phyloP scores from a whole-genome alignment of 92 coral and sea anemone genomes.

The Muricea muricata region DNA sequence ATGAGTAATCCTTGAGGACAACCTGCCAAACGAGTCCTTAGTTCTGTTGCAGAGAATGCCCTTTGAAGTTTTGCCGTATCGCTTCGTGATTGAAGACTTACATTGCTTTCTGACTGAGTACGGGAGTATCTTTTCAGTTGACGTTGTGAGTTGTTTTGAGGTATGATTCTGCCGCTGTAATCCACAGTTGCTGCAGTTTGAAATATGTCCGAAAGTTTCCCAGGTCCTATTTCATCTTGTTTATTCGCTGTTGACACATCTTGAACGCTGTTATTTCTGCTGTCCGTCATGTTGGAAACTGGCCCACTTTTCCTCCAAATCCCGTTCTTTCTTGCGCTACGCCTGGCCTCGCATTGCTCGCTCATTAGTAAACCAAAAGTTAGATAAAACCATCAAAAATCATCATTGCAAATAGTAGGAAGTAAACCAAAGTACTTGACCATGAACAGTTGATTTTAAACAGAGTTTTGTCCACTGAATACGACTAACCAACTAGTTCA shows the following conservation, averaged over 20 bases:
- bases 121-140: neutral
- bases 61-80: neutral
- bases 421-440: neutral
- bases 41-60: neutral
- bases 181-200: neutral
- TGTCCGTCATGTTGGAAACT: neutral
- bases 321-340: neutral
- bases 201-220: neutral
- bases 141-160: neutral
- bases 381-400: neutral
- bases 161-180: neutral
- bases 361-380: neutral
- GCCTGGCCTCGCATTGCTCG: neutral
- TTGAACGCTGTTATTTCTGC: neutral
- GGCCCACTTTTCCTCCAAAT: neutral
- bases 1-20: constrained; percentile 42
- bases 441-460: neutral
- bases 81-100: neutral
- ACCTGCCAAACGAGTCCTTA: constrained; percentile 29
- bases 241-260: neutral
- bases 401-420: no score
- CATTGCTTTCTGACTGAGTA: neutral
- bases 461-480: neutral
- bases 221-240: neutral
- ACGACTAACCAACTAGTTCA: neutral